Base-by-base conservation (phyloP, 2,797 vertebrate species). In the Manis crassicaudata region DNA sequence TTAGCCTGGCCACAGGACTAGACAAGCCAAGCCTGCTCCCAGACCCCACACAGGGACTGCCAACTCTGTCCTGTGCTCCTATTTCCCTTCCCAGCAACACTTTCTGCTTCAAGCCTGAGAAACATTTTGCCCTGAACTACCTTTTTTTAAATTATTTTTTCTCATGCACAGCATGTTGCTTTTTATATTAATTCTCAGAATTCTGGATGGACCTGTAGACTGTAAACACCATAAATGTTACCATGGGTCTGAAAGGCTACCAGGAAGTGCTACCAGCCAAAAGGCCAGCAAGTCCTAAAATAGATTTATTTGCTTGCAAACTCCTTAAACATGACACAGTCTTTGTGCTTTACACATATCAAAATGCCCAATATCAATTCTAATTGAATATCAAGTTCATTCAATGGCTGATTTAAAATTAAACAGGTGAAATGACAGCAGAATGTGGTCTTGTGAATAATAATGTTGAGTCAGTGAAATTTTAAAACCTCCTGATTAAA, bases 131-230 rank as follows among this genome's bases (percentile, higher is more conserved):
- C 60, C 77, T 9, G 17, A 50, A 32, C n/a, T 88, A 10, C 40
- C 3, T 21, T 75, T 70, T 5, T 40, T 35, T 56, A 72, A 29
- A 40, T 29, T 46, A 27, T 37, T 88, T 92, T 88, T 60, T 88
- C 60, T 87, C 65, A 40, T 27, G 10, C 18, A 32, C 7, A 46
- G 13, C 62, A 6, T 72, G 40, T 37, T 82, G 54, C 46, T 40
- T 77, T 81, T 92, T 92, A n/a, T 84, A 76, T 63, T 88, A 50
- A 83, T 43, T 52, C 81, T 89, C 37, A 25, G n/a, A 77, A 89
- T 58, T 94, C 52, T 17, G 13, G 23, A 21, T 76, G 50, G n/a
- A 20, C 3, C 63, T 27, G 8, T 37, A 83, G 52, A 32, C 40
- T 67, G 5, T 7, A 27, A 35, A 73, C 13, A 27, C 3, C 32